phyloP scores from a whole-genome alignment of 2,797 vertebrate species.

The Brachyrhaphis roseni region DNA sequence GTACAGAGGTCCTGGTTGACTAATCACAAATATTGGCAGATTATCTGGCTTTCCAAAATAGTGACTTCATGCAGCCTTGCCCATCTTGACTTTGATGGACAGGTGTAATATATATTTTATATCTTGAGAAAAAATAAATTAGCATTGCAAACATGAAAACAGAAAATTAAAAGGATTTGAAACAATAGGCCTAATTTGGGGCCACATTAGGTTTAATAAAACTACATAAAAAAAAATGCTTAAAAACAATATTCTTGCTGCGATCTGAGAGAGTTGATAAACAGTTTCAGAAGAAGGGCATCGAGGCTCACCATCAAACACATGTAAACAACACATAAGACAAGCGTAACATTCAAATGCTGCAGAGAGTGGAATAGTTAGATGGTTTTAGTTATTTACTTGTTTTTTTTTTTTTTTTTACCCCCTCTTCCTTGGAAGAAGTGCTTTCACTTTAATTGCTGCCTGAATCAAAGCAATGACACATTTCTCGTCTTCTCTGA shows the following conservation, averaged over 20 bases:
- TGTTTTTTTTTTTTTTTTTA: conserved; percentile 15
- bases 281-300: conserved; percentile 23
- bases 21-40: not conserved
- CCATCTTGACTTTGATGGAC: conserved; percentile 13
- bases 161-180: conserved; percentile 39
- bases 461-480: conserved; percentile 65
- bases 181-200: conserved; percentile 9
- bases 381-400: conserved; percentile 61
- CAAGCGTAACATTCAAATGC: conserved; percentile 42
- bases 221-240: conserved; percentile 26
- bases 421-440: conserved; percentile 30
- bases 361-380: conserved; percentile 47
- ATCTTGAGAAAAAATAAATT: conserved; percentile 28
- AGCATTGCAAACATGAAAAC: conserved; percentile 39
- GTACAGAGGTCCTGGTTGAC: not conserved
- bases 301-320: conserved; percentile 27
- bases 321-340: conserved; percentile 46
- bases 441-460: conserved; percentile 65
- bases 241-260: not conserved
- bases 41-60: not conserved
- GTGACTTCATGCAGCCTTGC: no score
- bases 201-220: conserved; percentile 14
- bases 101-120: conserved; percentile 13
- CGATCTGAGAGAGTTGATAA: not conserved
- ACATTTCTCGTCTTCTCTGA: conserved; percentile 57